Conservation (phyloP, 2,113 vertebrate species). For the Fulica atra region DNA sequence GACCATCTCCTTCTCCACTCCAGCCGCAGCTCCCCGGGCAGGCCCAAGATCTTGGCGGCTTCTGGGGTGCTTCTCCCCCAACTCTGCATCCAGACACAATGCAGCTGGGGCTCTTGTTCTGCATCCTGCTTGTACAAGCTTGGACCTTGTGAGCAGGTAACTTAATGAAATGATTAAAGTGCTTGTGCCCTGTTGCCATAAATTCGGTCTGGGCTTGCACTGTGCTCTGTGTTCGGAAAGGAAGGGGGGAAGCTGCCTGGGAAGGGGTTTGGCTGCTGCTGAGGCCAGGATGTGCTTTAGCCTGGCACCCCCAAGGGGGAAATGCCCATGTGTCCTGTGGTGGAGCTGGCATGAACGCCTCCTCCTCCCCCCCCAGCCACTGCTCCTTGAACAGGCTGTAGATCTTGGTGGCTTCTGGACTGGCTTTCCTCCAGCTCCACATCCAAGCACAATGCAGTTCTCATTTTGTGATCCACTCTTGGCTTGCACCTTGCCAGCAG, state of each 20-base stretch:
- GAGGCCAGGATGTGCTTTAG: background rate
- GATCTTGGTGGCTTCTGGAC: background rate
- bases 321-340: fast-evolving
- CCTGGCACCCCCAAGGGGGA: background rate
- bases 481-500: background rate
- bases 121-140: too few species aligned
- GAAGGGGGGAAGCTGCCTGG: background rate
- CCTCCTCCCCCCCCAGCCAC: background rate
- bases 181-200: too few species aligned
- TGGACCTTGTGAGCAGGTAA: too few species aligned
- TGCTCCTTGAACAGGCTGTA: background rate
- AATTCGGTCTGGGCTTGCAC: too few species aligned
- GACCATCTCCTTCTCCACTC: too few species aligned
- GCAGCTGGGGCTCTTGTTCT: too few species aligned
- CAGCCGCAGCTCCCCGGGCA: too few species aligned
- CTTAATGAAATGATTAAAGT: too few species aligned
- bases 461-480: background rate
- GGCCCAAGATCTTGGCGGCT: too few species aligned
- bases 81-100: too few species aligned
- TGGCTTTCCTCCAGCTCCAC: background rate
- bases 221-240: too few species aligned
- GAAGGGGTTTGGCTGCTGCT: background rate
- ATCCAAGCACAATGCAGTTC: background rate
- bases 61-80: too few species aligned
- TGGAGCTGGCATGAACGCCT: background rate